Conservation (phyloP, 2,888 invertebrate genomes). For the Agriotes lineatus region DNA sequence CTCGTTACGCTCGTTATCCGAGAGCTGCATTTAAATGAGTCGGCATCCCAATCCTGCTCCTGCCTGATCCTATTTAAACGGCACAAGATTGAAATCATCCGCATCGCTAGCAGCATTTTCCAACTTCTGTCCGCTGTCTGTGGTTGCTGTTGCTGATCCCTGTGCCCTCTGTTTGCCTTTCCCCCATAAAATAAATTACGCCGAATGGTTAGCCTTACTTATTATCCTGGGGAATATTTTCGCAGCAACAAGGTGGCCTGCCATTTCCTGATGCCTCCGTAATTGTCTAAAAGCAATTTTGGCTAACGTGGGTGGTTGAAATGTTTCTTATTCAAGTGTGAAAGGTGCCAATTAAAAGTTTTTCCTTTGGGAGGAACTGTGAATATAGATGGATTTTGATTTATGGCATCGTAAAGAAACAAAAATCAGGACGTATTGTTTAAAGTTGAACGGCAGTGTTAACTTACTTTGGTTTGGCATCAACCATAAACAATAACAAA, state of each 20-base stretch:
- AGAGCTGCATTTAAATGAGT: constrained; percentile 55
- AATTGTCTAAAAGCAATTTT: not conserved
- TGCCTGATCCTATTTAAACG: constrained; percentile 56
- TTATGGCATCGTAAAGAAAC: too few species aligned
- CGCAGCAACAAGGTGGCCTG: constrained; percentile 14
- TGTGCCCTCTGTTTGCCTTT: constrained; percentile 23
- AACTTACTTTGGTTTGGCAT: too few species aligned
- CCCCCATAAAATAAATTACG: constrained; percentile 34
- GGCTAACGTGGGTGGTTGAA: not conserved
- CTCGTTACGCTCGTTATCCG: constrained; percentile 53
- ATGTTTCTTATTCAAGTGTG: not conserved
- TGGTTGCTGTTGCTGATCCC: constrained; percentile 42
- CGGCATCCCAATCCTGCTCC: constrained; percentile 43
- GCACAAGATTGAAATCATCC: constrained; percentile 58
- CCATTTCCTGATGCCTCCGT: constrained; percentile 1
- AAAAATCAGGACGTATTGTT: too few species aligned
- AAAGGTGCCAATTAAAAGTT: constrained; percentile 2
- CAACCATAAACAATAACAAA: too few species aligned
- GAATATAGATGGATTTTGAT: too few species aligned
- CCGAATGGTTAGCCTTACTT: constrained; percentile 29
- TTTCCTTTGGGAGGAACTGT: too few species aligned
- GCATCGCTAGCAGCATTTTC: constrained; percentile 52
- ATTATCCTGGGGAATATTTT: constrained; percentile 23
- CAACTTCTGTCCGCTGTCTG: constrained; percentile 43
- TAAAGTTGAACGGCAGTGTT: too few species aligned